phyloP scores from a whole-genome alignment of 2,113 vertebrate genomes.

The Pygoscelis antarcticus region DNA sequence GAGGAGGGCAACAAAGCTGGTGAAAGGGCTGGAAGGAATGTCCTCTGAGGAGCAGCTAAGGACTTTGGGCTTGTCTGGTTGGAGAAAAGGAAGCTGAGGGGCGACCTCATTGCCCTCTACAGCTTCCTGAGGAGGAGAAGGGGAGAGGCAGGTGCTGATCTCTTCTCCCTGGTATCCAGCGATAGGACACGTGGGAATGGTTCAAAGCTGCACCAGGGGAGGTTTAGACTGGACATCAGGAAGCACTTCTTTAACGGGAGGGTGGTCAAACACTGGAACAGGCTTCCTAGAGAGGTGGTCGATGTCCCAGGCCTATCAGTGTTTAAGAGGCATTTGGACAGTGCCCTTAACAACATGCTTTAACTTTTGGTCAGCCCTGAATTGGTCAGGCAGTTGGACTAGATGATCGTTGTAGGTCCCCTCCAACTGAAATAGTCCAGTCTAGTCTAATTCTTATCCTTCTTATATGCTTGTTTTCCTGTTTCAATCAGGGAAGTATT shows the following conservation, averaged over 20 bases:
- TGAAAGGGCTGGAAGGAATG: neutral
- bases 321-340: neutral
- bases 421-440: neutral
- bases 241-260: neutral
- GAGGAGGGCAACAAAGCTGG: neutral
- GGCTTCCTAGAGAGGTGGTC: neutral
- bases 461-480: neutral
- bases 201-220: neutral
- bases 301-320: neutral
- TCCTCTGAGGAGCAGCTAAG: neutral
- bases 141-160: neutral
- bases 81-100: neutral
- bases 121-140: neutral
- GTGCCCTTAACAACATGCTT: neutral
- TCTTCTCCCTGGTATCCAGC: neutral
- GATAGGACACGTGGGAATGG: fast-evolving
- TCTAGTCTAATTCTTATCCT: neutral
- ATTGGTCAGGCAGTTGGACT: neutral
- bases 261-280: neutral
- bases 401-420: neutral
- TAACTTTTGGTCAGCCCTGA: neutral
- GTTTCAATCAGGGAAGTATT: neutral
- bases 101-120: neutral
- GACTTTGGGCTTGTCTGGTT: neutral
- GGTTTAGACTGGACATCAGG: neutral